Conservation (phyloP, 2,888 invertebrate genomes). For the Opisthograptis luteolata region DNA sequence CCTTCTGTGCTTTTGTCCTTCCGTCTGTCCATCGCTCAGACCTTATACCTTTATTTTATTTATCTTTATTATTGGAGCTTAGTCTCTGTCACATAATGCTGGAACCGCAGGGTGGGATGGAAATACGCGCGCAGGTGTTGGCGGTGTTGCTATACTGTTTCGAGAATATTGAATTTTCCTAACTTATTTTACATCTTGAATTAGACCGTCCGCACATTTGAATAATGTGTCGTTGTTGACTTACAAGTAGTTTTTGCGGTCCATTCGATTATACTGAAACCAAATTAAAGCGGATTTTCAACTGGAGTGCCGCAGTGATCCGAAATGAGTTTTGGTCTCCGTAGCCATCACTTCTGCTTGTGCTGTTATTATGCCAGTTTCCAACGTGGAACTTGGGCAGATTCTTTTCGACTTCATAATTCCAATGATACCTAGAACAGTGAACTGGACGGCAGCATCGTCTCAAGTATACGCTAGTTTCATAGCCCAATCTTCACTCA, state of each 20-base stretch:
- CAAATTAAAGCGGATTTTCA: neutral
- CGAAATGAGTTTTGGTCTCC: no score
- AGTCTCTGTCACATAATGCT: constrained; percentile 16
- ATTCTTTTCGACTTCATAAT: no score
- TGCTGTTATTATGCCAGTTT: no score
- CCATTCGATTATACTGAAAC: constrained; percentile 1
- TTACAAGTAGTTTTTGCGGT: constrained; percentile 24
- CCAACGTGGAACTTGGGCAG: no score
- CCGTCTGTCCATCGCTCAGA: no score
- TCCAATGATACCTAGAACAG: no score
- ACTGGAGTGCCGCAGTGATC: neutral
- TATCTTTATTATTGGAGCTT: neutral
- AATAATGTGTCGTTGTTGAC: constrained; percentile 43
- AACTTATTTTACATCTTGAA: constrained; percentile 68
- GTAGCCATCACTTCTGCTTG: no score
- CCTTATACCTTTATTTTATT: no score
- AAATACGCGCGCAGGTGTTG: constrained; percentile 49
- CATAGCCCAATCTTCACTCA: no score
- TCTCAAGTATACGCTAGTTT: no score
- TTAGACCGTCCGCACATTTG: constrained; percentile 58
- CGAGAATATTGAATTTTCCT: constrained; percentile 70
- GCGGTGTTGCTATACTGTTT: constrained; percentile 67
- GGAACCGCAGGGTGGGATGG: constrained; percentile 44
- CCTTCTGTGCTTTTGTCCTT: no score
- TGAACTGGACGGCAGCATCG: no score